These are phyloP conservation scores for Lepidocolaptes lacrymiger DNA, from an alignment of 2,797 vertebrate genomes.

Conservation along the genomic window DNA sequence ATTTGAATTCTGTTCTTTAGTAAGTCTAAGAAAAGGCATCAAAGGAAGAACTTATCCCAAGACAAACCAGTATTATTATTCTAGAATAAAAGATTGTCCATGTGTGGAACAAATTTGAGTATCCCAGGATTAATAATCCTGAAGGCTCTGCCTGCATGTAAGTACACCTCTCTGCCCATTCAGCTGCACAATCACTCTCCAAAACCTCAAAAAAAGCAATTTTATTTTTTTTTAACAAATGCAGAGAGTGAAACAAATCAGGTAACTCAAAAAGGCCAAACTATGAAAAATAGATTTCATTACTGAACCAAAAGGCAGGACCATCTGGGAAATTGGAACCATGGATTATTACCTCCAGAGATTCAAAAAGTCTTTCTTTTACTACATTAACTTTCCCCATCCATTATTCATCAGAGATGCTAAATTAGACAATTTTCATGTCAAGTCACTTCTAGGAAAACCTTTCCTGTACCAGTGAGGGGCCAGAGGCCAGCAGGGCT, in stretches of 20 bases:
- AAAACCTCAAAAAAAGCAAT: not conserved
- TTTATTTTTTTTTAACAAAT: not conserved
- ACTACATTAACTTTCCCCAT: not conserved
- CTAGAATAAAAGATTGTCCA: not conserved
- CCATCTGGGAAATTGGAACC: not conserved
- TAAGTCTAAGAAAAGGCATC: not conserved
- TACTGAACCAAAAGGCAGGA: constrained; percentile 22
- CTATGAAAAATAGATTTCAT: constrained; percentile 50
- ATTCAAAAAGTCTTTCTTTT: not conserved
- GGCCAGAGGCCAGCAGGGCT: not conserved
- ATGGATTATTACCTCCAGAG: constrained; percentile 23
- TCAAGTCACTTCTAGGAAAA: not conserved
- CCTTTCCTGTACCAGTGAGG: accelerated
- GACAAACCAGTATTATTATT: not conserved
- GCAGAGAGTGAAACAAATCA: constrained; percentile 2
- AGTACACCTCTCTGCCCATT: not conserved
- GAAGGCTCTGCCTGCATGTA: not conserved
- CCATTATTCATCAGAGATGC: not conserved
- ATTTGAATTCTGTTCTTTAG: not conserved
- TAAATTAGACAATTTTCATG: not conserved
- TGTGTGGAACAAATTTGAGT: not conserved
- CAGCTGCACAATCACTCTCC: not conserved
- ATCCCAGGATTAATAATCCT: not conserved
- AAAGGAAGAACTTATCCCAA: not conserved
- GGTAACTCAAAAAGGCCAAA: not conserved